phyloP scores from a whole-genome alignment of 2,888 invertebrate genomes.

The Villa cingulata region DNA sequence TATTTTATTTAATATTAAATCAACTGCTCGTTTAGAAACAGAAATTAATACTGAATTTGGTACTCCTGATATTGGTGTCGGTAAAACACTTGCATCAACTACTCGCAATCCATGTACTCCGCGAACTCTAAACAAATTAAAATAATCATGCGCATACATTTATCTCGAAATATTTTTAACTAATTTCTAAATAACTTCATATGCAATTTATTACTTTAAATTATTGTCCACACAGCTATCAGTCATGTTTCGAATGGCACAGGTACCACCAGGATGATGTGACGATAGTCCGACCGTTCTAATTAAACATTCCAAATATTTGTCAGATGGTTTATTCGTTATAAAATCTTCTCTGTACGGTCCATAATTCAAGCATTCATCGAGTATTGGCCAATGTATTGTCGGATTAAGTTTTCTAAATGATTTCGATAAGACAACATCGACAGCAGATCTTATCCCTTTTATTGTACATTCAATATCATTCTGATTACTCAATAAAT shows the following conservation, averaged over 20 bases:
- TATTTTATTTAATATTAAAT: slow-evolving; percentile 37
- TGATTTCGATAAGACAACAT: slow-evolving; percentile 38
- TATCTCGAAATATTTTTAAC: too few species aligned
- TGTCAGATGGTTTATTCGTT: slow-evolving; percentile 33
- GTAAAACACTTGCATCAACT: slow-evolving; percentile 70
- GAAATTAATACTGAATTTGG: slow-evolving; percentile 55
- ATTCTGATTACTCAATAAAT: slow-evolving; percentile 48
- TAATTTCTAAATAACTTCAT: too few species aligned
- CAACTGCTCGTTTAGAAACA: slow-evolving; percentile 50
- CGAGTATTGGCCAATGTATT: slow-evolving; percentile 51
- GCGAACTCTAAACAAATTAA: slow-evolving; percentile 50
- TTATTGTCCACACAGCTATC: slow-evolving; percentile 53
- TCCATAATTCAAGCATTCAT: slow-evolving; percentile 40
- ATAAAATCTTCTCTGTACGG: slow-evolving; percentile 37
- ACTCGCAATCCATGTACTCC: slow-evolving; percentile 52
- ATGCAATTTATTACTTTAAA: too few species aligned
- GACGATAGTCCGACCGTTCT: slow-evolving; percentile 51
- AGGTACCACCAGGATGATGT: slow-evolving; percentile 70
- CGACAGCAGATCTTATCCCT: slow-evolving; percentile 46
- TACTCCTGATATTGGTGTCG: slow-evolving; percentile 60
- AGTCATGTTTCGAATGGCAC: slow-evolving; percentile 46
- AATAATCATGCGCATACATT: too few species aligned
- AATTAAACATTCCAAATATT: slow-evolving; percentile 50
- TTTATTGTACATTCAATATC: slow-evolving; percentile 51
- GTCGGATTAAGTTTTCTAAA: slow-evolving; percentile 48